phyloP scores from a whole-genome alignment of 2,113 vertebrate genomes.

The Colius striatus region DNA sequence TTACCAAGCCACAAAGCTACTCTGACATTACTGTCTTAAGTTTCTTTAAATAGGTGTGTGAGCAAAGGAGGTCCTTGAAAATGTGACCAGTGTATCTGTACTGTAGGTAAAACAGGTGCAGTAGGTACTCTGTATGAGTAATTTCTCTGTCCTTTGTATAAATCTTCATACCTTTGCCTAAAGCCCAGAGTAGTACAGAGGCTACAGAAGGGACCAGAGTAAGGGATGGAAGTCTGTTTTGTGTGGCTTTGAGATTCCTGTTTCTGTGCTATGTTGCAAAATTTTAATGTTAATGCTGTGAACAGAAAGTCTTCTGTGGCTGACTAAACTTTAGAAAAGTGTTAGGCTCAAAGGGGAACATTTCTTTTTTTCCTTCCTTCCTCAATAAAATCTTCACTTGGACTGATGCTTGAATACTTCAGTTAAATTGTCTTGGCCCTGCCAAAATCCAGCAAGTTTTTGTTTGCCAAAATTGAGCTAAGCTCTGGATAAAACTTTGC shows the following conservation, averaged over 20 bases:
- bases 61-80: background rate
- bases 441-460: background rate
- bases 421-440: background rate
- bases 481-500: conserved; percentile 1
- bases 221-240: background rate
- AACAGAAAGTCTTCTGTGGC: background rate
- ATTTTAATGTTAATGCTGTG: background rate
- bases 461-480: conserved; percentile 12
- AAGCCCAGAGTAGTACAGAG: background rate
- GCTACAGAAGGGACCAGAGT: background rate
- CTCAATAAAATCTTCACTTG: background rate
- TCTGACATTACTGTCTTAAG: background rate
- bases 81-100: background rate
- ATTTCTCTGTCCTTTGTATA: background rate
- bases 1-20: background rate
- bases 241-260: background rate
- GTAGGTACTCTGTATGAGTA: background rate
- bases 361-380: background rate
- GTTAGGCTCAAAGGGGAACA: background rate
- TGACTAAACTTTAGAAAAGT: background rate
- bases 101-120: background rate
- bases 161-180: background rate
- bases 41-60: background rate
- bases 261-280: background rate
- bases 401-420: background rate